Evolutionary conservation across 2,113 vertebrate genomes (phyloP).

Genomic region (Dendropsophus ebraccatus): DNA sequence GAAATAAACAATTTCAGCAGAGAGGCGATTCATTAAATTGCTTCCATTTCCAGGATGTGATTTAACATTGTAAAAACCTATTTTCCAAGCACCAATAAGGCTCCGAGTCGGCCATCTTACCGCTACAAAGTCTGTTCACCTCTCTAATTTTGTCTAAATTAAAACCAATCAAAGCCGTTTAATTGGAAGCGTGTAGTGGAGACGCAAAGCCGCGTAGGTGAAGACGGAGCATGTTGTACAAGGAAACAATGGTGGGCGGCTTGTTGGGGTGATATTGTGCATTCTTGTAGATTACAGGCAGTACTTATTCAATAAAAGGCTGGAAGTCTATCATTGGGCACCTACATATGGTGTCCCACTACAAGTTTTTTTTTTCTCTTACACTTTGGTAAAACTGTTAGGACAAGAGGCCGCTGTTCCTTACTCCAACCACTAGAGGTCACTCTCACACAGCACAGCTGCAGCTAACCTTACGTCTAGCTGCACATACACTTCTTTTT

Average conservation of each 20-base stretch:
- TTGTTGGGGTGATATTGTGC: neutral
- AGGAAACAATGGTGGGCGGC: neutral
- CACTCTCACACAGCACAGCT: no score
- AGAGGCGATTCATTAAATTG: constrained; percentile 9
- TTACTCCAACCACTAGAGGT: no score
- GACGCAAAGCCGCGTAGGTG: neutral
- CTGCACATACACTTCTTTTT: no score
- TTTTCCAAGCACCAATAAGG: neutral
- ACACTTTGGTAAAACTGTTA: no score
- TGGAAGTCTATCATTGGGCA: neutral
- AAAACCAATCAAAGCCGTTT: constrained; percentile 16
- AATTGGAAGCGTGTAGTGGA: neutral
- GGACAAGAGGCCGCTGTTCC: no score
- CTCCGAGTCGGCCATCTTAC: neutral
- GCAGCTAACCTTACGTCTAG: no score
- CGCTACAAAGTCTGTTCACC: neutral
- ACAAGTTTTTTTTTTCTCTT: no score
- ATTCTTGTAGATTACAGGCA: neutral
- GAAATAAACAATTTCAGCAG: neutral
- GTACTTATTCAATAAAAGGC: neutral
- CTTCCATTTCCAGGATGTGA: neutral
- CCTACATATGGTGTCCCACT: no score
- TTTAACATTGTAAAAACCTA: neutral
- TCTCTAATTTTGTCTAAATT: constrained; percentile 4
- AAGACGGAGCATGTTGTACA: neutral